Conservation (phyloP, 2,113 vertebrate species). For the Atrichornis clamosus region DNA sequence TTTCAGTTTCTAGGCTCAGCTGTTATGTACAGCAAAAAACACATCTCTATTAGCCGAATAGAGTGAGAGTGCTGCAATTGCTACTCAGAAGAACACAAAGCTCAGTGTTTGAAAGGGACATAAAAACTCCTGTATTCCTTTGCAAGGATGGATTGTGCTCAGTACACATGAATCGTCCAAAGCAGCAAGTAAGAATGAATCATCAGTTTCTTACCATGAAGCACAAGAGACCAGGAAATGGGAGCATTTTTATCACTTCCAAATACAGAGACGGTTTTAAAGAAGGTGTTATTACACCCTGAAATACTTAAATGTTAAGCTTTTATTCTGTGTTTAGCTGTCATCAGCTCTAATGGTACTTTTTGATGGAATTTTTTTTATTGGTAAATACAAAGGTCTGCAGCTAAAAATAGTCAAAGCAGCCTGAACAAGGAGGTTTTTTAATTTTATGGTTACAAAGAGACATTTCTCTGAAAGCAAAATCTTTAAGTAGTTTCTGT, state of each 20-base stretch:
- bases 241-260: neutral
- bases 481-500: neutral
- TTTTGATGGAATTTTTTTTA: neutral
- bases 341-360: neutral
- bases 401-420: neutral
- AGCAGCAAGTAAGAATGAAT: neutral
- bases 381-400: neutral
- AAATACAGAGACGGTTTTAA: neutral
- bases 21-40: neutral
- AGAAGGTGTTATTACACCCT: neutral
- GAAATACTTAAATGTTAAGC: neutral
- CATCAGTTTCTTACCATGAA: neutral
- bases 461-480: neutral
- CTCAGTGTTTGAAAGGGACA: neutral
- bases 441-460: neutral
- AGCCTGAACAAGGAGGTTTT: neutral
- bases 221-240: neutral
- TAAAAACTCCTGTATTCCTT: neutral
- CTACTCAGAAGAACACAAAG: neutral
- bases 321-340: neutral
- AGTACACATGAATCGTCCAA: neutral
- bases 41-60: neutral
- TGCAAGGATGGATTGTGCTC: neutral
- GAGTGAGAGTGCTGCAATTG: neutral
- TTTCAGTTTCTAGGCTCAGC: neutral